phyloP scores from a whole-genome alignment of 2,888 invertebrate species.

The Tipula confusa region DNA sequence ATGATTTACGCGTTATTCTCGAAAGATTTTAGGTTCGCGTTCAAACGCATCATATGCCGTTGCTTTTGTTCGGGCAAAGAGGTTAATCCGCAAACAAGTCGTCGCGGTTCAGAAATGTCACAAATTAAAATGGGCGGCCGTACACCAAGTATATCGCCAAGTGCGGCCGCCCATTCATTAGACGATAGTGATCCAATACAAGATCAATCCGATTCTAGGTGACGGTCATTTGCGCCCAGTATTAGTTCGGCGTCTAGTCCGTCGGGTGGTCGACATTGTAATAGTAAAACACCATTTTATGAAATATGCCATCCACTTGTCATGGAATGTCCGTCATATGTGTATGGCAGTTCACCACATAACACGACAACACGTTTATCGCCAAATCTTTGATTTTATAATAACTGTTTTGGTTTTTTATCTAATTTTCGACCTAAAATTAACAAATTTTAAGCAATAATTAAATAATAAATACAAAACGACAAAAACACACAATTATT shows the following conservation, averaged over 20 bases:
- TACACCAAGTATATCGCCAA: slow-evolving; percentile 56
- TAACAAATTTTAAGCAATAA: slow-evolving; percentile 9
- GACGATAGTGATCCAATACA: slow-evolving; percentile 55
- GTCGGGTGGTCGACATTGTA: slow-evolving; percentile 42
- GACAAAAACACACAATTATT: neutral
- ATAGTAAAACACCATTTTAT: slow-evolving; percentile 48
- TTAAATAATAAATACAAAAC: neutral
- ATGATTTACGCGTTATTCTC: slow-evolving; percentile 93
- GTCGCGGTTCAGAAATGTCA: slow-evolving; percentile 57
- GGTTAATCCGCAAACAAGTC: slow-evolving; percentile 48
- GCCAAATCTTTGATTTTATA: slow-evolving; percentile 30
- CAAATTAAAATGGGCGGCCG: slow-evolving; percentile 52
- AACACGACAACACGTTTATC: neutral
- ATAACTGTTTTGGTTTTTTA: slow-evolving; percentile 28
- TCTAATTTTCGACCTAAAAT: slow-evolving; percentile 20
- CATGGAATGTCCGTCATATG: slow-evolving; percentile 47
- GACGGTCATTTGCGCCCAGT: slow-evolving; percentile 50
- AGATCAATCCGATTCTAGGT: slow-evolving; percentile 55
- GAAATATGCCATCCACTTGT: slow-evolving; percentile 51
- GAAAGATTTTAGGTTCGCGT: slow-evolving; percentile 91
- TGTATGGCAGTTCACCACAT: slow-evolving; percentile 30
- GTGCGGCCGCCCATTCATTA: slow-evolving; percentile 53
- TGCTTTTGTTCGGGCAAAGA: slow-evolving; percentile 64
- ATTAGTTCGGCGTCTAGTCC: slow-evolving; percentile 38
- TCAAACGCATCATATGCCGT: slow-evolving; percentile 85